Conservation (phyloP, 2,113 vertebrate genomes). For the Aegypius monachus region DNA sequence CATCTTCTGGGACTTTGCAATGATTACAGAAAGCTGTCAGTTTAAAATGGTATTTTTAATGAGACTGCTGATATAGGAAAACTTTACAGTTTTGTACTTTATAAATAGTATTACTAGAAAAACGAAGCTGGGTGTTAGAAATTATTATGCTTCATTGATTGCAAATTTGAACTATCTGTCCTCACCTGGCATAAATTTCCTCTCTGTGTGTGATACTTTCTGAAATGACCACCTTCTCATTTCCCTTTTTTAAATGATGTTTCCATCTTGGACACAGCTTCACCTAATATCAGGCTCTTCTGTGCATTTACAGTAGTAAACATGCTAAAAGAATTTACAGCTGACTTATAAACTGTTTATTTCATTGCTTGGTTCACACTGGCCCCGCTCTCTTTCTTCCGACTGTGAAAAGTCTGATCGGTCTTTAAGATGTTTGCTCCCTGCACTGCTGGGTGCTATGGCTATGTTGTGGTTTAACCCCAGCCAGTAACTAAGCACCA, state of each 20-base stretch:
- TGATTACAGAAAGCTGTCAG: background rate
- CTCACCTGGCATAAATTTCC: background rate
- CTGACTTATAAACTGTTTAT: background rate
- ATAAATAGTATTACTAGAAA: background rate
- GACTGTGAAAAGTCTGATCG: background rate
- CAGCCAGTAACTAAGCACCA: no score
- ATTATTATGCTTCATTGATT: background rate
- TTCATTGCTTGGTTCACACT: background rate
- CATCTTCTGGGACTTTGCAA: background rate
- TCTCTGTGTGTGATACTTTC: background rate
- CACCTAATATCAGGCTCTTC: background rate
- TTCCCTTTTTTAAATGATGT: background rate
- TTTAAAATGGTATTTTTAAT: conserved; percentile 11
- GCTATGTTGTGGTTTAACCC: no score
- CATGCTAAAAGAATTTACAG: background rate
- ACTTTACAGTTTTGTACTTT: background rate
- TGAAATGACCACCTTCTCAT: background rate
- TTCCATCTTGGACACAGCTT: background rate
- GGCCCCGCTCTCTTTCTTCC: background rate
- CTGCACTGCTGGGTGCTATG: background rate
- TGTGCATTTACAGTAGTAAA: background rate
- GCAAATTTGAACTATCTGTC: background rate
- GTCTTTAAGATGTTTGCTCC: background rate
- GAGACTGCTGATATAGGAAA: background rate
- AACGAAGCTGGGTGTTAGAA: background rate